Percentiles rank a stretch among this genome's conserved stretches.
Conservation (phyloP, 2,113 vertebrate species). For the Ursus arctos region DNA sequence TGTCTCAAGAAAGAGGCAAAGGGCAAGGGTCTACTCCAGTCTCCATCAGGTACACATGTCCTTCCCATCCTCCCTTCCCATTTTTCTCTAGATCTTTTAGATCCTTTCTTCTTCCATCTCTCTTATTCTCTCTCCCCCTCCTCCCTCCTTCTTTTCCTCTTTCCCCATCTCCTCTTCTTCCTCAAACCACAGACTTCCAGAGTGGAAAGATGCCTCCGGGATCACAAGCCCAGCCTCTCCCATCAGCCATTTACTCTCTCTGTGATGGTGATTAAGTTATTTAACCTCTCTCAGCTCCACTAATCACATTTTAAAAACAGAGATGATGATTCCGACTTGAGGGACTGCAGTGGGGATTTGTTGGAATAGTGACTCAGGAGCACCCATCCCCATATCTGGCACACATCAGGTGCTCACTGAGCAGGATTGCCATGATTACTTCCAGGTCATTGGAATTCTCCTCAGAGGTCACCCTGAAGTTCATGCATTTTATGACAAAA, state of each 20-base stretch:
- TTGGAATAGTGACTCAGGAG: not conserved
- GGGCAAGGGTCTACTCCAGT: not conserved
- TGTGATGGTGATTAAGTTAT: not conserved
- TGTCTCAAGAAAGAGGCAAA: not conserved
- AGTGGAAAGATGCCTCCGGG: not conserved
- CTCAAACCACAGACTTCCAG: not conserved
- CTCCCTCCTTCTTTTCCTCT: not conserved
- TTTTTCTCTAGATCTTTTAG: not conserved
- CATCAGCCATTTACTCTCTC: not conserved
- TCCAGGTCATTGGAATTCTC: not conserved
- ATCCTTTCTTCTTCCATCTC: not conserved
- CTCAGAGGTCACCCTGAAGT: not conserved
- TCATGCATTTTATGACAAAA: not conserved
- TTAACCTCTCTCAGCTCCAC: not conserved
- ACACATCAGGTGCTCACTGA: not conserved
- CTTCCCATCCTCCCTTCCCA: not conserved
- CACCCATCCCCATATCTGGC: not conserved
- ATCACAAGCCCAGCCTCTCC: not conserved
- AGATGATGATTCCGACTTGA: not conserved
- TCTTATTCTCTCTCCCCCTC: not conserved
- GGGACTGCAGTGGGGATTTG: not conserved
- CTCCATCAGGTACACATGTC: no score
- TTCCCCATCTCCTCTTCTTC: not conserved
- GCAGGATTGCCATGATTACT: not conserved
- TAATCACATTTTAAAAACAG: not conserved